These are phyloP conservation scores for Bombyx mandarina DNA, from an alignment of 1,140 invertebrate genomes.

Conservation along the genomic window DNA sequence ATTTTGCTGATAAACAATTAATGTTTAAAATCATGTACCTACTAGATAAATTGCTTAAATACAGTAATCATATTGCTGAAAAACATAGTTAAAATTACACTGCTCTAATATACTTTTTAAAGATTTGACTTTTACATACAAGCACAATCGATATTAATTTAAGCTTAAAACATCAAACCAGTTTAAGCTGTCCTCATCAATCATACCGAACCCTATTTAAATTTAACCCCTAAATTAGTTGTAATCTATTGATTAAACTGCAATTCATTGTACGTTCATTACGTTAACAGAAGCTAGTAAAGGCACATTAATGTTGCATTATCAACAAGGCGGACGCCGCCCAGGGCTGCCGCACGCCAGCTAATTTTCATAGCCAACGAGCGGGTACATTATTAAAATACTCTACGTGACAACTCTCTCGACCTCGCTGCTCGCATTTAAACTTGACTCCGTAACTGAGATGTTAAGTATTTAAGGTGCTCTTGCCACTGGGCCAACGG, in stretches of 20 bases:
- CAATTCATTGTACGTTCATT: constrained; percentile 13
- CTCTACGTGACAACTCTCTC: constrained; percentile 46
- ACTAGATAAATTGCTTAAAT: no score
- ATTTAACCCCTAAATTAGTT: no score
- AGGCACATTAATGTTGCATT: constrained; percentile 22
- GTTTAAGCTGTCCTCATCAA: no score
- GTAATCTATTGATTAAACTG: neutral
- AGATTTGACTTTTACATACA: no score
- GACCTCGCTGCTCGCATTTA: constrained; percentile 35
- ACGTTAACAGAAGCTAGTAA: constrained; percentile 12
- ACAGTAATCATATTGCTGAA: no score
- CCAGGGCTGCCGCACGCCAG: constrained; percentile 29
- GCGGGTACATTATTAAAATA: constrained; percentile 63
- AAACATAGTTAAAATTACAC: no score
- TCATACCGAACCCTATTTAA: no score
- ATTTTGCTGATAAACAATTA: no score
- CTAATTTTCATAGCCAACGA: constrained; percentile 68
- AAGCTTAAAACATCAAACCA: no score
- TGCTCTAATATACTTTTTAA: no score
- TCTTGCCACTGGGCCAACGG: constrained; percentile 19
- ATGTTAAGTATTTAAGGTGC: constrained; percentile 30
- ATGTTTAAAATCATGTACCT: no score
- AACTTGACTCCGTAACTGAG: constrained; percentile 34
- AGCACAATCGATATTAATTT: no score
- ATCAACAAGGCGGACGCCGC: constrained; percentile 38